Evolutionary conservation across 2,888 invertebrate genomes (phyloP).

Genomic region (Rapana venosa): DNA sequence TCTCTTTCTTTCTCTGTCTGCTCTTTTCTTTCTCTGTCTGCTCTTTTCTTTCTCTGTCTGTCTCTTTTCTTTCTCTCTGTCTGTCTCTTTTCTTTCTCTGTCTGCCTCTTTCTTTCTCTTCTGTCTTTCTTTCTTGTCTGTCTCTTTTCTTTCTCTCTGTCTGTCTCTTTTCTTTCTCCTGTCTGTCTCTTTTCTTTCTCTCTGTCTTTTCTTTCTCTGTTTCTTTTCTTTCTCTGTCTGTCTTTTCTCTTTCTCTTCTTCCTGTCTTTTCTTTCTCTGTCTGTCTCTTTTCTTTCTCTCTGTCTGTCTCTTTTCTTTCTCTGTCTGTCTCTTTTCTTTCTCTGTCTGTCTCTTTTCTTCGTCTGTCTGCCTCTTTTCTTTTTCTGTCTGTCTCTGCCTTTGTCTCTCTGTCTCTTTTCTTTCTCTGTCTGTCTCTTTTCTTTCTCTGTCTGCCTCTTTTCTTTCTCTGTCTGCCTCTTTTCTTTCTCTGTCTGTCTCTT

Average conservation of each 20-base stretch:
- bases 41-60: neutral
- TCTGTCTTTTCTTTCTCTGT: neutral
- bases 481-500: neutral
- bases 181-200: neutral
- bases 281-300: too few relatives aligned
- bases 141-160: neutral
- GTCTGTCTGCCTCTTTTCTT: too few relatives aligned
- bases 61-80: neutral
- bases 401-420: neutral
- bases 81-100: neutral
- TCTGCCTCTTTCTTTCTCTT: too few relatives aligned
- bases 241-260: neutral
- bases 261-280: neutral
- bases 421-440: neutral
- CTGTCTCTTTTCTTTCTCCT: neutral
- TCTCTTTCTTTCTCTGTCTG: neutral
- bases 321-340: neutral
- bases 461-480: neutral
- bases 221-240: neutral
- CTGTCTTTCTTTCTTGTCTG: neutral
- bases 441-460: neutral
- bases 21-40: neutral
- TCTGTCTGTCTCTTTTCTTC: neutral
- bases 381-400: too few relatives aligned
- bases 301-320: neutral